Base-by-base conservation (phyloP, 2,888 invertebrate genomes). In the Resseliella maxima region DNA sequence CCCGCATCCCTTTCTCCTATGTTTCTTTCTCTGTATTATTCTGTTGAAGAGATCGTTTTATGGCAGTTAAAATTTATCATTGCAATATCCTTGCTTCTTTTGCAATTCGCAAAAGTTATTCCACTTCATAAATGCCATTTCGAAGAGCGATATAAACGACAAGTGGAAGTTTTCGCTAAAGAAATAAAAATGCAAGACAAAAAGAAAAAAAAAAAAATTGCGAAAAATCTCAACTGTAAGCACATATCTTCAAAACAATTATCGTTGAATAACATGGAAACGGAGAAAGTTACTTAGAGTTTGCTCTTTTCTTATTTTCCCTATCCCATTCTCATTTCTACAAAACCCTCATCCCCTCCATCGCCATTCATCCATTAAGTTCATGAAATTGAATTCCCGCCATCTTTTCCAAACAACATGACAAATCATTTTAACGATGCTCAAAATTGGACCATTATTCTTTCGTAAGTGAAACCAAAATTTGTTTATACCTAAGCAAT, bases 391-490 rank as follows among this genome's bases (percentile, higher is more conserved):
- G 31, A 72, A 72, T 72, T 72, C 72, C 27, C 12, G 31, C 72
- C 0, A 12, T 35, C 12, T 72, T 35, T 31, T 72, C 15, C 18
- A n/a, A n/a, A 27, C 27, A 72, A 35, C 72, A 72, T 72, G 72
- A 72, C 72, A 72, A 72, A 72, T 72, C 72, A 72, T 72, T 72
- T 72, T 15, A 72, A 35, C 72, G 31, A 72, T 72, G 72, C n/a
- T 72, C 0, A 72, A 72, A 72, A 31, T 72, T 31, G 10, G 31
- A 15, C 72, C 72, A 72, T 72, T 72, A 31, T 72, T 72, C 31
- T 72, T 72, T 8, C 50, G 50, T 50, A 8, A 15, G 8, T 8
- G 1, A 18, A 50, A 50, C 46, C 46, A 50, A 50, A 50, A 50
- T 50, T 50, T 50, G 18, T 50, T 15, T 50, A 50, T 50, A 50